Conservation (phyloP, 53 echinoderm and acorn worm genomes). For the Zoroaster sp. region DNA sequence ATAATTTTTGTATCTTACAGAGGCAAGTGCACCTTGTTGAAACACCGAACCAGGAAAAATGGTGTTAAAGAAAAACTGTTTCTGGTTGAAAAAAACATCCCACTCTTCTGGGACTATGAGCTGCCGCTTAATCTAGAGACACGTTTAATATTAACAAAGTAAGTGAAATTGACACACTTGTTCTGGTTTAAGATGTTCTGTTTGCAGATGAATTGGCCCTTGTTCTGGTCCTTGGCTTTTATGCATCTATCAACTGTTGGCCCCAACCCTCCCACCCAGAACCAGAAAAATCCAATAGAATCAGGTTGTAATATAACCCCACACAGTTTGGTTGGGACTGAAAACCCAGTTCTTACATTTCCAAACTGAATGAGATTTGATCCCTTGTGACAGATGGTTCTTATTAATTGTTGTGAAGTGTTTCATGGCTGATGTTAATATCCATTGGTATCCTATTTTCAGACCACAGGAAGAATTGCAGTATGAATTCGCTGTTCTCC, state of each 20-base stretch:
- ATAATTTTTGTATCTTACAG: neutral
- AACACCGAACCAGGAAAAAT: conserved; percentile 34
- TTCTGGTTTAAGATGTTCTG: neutral
- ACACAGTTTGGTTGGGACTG: no score
- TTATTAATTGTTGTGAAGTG: no score
- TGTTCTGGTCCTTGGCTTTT: no score
- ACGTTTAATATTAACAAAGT: conserved; percentile 20
- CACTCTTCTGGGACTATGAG: conserved; percentile 14
- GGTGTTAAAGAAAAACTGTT: conserved; percentile 39
- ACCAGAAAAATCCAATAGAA: no score
- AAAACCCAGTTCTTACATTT: no score
- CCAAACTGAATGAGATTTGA: no score
- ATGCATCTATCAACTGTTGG: no score
- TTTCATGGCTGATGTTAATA: no score
- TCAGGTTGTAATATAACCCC: no score
- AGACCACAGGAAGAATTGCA: conserved; percentile 35
- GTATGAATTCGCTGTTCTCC: conserved; percentile 3
- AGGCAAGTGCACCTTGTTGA: conserved; percentile 44
- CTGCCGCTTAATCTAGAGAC: conserved; percentile 35
- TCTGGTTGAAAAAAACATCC: conserved; percentile 16
- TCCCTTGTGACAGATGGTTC: no score
- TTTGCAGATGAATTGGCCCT: no score
- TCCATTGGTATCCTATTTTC: neutral
- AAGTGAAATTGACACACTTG: neutral
- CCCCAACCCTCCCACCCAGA: no score